Percentiles rank a stretch among this genome's conserved stretches.
Evolutionary conservation across 2,888 invertebrate species (phyloP).

Genomic region (Reticulitermes lucifugus): DNA sequence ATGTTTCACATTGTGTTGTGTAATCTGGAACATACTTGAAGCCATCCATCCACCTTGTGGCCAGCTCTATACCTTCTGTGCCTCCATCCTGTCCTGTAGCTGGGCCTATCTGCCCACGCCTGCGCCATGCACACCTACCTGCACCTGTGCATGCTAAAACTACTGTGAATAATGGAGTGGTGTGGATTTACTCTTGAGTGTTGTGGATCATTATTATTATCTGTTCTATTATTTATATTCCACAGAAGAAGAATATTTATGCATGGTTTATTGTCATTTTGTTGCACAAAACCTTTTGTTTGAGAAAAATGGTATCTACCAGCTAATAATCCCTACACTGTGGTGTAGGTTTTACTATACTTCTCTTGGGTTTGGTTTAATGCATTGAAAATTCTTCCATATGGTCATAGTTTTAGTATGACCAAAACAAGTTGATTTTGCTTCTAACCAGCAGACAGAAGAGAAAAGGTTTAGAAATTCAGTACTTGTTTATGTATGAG

Average conservation of each 20-base stretch:
- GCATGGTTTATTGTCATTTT: conserved; percentile 37
- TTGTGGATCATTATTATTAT: conserved; percentile 1
- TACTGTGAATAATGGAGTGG: conserved; percentile 40
- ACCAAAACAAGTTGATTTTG: background rate
- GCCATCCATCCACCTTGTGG: background rate
- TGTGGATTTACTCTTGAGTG: background rate
- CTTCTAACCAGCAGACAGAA: background rate
- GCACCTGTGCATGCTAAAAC: conserved; percentile 41
- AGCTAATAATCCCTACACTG: background rate
- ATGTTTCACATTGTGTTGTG: background rate
- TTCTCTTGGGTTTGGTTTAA: background rate
- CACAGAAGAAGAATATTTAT: conserved; percentile 19
- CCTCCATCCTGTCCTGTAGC: conserved; percentile 2
- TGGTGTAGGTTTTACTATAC: conserved; percentile 6
- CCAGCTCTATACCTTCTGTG: conserved; percentile 4
- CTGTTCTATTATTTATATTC: background rate
- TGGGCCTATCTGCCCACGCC: background rate
- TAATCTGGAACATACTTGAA: conserved; percentile 1
- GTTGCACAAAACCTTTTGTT: conserved; percentile 31
- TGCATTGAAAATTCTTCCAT: conserved; percentile 22
- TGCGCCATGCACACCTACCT: conserved; percentile 14
- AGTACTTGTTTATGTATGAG: conserved; percentile 26
- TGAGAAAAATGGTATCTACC: background rate
- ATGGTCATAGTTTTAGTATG: conserved; percentile 23
- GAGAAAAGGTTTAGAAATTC: conserved; percentile 3